Base-by-base conservation (phyloP, 2,113 vertebrate genomes). In the Otocyon megalotis region DNA sequence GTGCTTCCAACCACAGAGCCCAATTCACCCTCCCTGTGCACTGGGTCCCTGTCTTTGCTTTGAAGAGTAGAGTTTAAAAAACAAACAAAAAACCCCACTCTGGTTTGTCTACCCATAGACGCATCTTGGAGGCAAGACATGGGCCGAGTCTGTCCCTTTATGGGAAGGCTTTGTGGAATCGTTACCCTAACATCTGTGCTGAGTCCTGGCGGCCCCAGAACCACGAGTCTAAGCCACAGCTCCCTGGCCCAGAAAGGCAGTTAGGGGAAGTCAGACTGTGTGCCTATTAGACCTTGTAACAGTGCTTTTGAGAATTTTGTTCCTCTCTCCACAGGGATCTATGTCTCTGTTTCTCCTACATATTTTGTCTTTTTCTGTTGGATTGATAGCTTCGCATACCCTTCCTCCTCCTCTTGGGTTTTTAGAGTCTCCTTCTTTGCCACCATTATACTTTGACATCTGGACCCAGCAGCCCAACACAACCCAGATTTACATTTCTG, bases 111-210 rank as follows among this genome's bases (percentile, higher is more conserved):
- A 79, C 32, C 50, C 53, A 7, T 8, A 16, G 72, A 85, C 28
- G 4, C 62, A 87, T 98, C 82, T 90, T 94, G 2, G 56, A 91
- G 37, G 56, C 28, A 84, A 65, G 50, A 20, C 9, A n/a, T 80
- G n/a, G 80, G 20, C 56, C 62, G 32, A 0, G 13, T 28, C 72
- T 83, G 67, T 94, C 84, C 60, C 69, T 96, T 93, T 87, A 90
- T 60, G 48, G 35, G 50, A 63, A 67, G 43, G 43, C 69, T 96
- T 81, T 92, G 79, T 35, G 84, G 48, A 90, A 26, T 81, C 90
- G 63, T 94, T 95, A 77, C 30, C 30, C 92, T 72, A 48, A 76
- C 94, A 93, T 97, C 95, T 96, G 83, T 89, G 90, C 63, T 67
- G 80, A 65, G 58, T 89, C 80, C 76, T 5, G 0, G 35, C 0